Base-by-base conservation (phyloP, 2,113 vertebrate species). In the Lophotis ruficrista region DNA sequence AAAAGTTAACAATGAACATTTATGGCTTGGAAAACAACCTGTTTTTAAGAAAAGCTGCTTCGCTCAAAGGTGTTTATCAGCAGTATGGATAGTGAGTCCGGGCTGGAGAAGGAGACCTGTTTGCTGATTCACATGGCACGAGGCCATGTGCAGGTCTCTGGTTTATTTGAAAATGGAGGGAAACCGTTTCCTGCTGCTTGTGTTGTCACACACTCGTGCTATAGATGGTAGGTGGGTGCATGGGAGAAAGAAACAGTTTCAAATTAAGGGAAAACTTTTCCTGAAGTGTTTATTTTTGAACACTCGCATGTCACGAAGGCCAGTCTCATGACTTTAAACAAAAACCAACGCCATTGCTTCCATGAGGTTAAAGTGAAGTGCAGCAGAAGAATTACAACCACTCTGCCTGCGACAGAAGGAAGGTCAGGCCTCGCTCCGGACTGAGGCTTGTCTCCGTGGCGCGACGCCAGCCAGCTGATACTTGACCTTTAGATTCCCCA, bases 401-500 rank as follows among this genome's bases (percentile, higher is more conserved):
- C 89, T 94, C 91, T 76, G 64, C 30, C 58, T n/a, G 23, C 1
- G 3, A 89, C 22, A 89, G 81, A 88, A 62, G 87, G 71, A 93
- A 97, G 92, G 88, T 92, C 97, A 87, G 91, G 83, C 86, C 89
- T 85, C 3, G 0, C 86, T 84, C 93, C 35, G 47, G 86, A 83
- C 94, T 71, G 94, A 93, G 92, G 87, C 41, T 91, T 27, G 13
- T 57, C 90, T 96, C 93, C 87, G 21, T 86, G 90, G 95, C 97
- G 71, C 5, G 47, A 56, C 0, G 57, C 76, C 89, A 43, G 95
- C 91, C 97, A 98, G 96, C 96, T 97, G 95, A 98, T 90, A 94
- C 82, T 96, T 96, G 85, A 97, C 90, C 96, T 98, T 97, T 97
- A 97, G 93, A 95, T 95, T 97, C 97, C 90, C 72, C 92, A 94